Evolutionary conservation across 2,888 invertebrate species (phyloP).

Genomic region (Anaspis maculata): DNA sequence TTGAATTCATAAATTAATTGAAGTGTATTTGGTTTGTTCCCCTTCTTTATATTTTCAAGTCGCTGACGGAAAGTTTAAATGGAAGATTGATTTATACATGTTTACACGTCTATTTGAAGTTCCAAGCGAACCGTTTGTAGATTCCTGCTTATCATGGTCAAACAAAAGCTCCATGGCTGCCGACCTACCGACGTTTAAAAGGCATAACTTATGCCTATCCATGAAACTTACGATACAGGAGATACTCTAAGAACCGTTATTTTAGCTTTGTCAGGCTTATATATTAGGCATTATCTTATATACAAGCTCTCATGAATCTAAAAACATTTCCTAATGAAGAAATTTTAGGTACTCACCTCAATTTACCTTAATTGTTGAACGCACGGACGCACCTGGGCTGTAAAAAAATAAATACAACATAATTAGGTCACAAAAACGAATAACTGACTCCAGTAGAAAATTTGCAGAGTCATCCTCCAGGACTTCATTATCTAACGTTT

Average conservation of each 20-base stretch:
- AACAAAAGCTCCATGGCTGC: conserved; percentile 15
- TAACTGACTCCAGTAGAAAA: too few relatives aligned
- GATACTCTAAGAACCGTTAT: conserved; percentile 2
- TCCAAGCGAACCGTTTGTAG: conserved; percentile 29
- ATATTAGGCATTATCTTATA: conserved; percentile 5
- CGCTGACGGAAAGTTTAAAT: conserved; percentile 14
- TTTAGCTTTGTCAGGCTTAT: conserved; percentile 7
- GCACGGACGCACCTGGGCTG: too few relatives aligned
- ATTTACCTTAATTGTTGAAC: too few relatives aligned
- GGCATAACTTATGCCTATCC: conserved; percentile 4
- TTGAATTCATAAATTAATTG: conserved; percentile 22
- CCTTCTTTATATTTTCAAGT: conserved; percentile 7
- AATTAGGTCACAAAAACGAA: too few relatives aligned
- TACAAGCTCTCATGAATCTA: too few relatives aligned
- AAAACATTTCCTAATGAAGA: too few relatives aligned
- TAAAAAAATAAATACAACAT: too few relatives aligned
- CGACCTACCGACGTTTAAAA: conserved; percentile 7
- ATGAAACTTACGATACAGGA: conserved; percentile 3
- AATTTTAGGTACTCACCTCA: too few relatives aligned
- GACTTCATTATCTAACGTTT: too few relatives aligned
- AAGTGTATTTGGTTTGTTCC: conserved; percentile 15
- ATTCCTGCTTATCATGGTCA: conserved; percentile 25
- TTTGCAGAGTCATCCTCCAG: too few relatives aligned
- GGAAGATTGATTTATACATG: conserved; percentile 31
- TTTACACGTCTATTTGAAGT: conserved; percentile 34